These are phyloP conservation scores for Apoda limacodes DNA, from an alignment of 2,888 invertebrate species.

Conservation along the genomic window DNA sequence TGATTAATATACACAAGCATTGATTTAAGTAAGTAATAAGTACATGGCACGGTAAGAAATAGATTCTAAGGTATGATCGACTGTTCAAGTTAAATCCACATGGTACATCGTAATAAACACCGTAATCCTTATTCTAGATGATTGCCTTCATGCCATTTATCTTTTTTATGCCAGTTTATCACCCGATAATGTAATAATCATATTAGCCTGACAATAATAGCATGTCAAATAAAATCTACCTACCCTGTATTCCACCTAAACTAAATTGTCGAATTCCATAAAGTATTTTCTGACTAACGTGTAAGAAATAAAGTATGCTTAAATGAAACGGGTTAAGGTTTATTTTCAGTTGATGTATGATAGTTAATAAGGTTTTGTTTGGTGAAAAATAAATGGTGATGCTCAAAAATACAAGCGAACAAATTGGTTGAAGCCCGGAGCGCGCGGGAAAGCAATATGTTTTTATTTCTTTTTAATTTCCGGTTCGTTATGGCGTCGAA, in stretches of 20 bases:
- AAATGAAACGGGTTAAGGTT: slow-evolving; percentile 5
- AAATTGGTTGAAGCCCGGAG: slow-evolving; percentile 63
- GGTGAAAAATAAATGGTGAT: slow-evolving; percentile 35
- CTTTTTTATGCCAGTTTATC: slow-evolving; percentile 65
- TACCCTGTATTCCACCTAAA: slow-evolving; percentile 46
- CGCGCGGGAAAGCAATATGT: slow-evolving; percentile 66
- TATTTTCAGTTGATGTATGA: slow-evolving; percentile 2
- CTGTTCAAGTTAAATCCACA: slow-evolving; percentile 54
- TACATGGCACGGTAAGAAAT: no score
- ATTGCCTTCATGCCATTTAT: slow-evolving; percentile 57
- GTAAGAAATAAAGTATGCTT: slow-evolving; percentile 12
- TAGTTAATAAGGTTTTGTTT: no score
- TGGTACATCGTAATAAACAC: slow-evolving; percentile 52
- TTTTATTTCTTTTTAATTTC: slow-evolving; percentile 69
- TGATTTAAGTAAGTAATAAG: no score
- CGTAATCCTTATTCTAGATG: slow-evolving; percentile 52
- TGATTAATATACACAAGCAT: no score
- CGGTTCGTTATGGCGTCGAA: slow-evolving; percentile 67
- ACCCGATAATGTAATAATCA: slow-evolving; percentile 67
- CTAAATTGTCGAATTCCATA: slow-evolving; percentile 14
- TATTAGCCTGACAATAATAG: slow-evolving; percentile 65
- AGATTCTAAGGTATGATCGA: no score
- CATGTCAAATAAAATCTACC: slow-evolving; percentile 65
- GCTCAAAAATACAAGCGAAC: slow-evolving; percentile 59
- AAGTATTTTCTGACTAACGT: slow-evolving; percentile 8